A percentile compares a stretch with the other conserved stretches of the same genome.
phyloP scores from a whole-genome alignment of 2,113 vertebrate genomes.

The Odontesthes bonariensis region DNA sequence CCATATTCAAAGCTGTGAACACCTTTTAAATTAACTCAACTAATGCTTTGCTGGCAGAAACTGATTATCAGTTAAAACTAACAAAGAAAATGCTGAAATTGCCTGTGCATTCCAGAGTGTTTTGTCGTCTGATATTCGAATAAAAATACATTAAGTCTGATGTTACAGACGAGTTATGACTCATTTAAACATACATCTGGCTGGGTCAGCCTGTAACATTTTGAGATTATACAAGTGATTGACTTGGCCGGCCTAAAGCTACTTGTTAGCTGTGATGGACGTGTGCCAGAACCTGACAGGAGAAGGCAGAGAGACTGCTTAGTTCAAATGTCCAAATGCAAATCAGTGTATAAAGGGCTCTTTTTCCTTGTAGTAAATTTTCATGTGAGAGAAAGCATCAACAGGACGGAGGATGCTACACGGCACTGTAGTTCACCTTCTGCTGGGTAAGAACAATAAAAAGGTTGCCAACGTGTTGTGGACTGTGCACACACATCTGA shows the following conservation, averaged over 20 bases:
- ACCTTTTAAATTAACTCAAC: constrained; percentile 21
- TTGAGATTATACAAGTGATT: constrained; percentile 70
- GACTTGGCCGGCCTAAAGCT: constrained; percentile 64
- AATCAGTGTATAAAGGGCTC: constrained; percentile 31
- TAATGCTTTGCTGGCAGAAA: constrained; percentile 23
- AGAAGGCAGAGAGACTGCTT: constrained; percentile 47
- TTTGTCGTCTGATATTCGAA: constrained; percentile 20
- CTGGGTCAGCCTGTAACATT: constrained; percentile 58
- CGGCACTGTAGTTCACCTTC: constrained; percentile 51
- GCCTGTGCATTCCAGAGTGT: constrained; percentile 18
- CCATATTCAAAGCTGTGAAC: constrained; percentile 33
- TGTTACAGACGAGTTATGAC: constrained; percentile 31
- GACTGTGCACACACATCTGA: constrained; percentile 35
- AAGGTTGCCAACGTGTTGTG: constrained; percentile 39
- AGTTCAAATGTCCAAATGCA: constrained; percentile 55
- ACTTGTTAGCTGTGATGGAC: constrained; percentile 67
- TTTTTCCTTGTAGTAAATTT: constrained; percentile 39
- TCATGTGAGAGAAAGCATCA: constrained; percentile 35
- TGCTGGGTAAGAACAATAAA: constrained; percentile 59
- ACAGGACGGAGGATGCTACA: constrained; percentile 53
- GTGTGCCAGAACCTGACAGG: constrained; percentile 52
- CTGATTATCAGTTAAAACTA: not conserved
- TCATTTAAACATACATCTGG: constrained; percentile 47
- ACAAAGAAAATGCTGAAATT: constrained; percentile 23
- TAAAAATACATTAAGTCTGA: constrained; percentile 26